Conservation (phyloP, 1,140 invertebrate genomes). For the Lepidostoma basale region DNA sequence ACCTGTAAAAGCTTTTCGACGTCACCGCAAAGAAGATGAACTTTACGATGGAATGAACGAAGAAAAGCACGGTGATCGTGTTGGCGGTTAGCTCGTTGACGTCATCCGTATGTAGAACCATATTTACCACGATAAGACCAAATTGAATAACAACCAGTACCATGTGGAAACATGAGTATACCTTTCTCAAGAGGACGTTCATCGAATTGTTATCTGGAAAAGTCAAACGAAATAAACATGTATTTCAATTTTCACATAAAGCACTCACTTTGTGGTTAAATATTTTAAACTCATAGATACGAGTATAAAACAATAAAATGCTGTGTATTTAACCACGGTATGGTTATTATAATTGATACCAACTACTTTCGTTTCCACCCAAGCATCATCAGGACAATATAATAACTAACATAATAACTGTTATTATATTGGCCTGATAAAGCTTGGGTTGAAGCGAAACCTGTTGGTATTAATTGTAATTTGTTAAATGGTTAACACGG, state of each 20-base stretch:
- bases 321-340: too few species aligned
- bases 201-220: slow-evolving; percentile 59
- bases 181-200: slow-evolving; percentile 62
- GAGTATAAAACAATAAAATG: too few species aligned
- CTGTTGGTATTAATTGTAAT: too few species aligned
- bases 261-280: too few species aligned
- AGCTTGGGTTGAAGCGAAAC: too few species aligned
- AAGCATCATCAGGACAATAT: too few species aligned
- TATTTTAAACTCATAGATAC: too few species aligned
- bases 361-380: too few species aligned
- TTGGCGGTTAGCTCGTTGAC: slow-evolving; percentile 81
- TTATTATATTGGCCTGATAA: too few species aligned
- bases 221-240: neutral
- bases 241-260: slow-evolving; percentile 1
- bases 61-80: slow-evolving; percentile 81
- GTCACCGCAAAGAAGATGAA: slow-evolving; percentile 73
- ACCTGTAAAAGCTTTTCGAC: slow-evolving; percentile 78
- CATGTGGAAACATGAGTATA: slow-evolving; percentile 67
- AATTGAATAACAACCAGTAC: slow-evolving; percentile 70
- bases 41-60: slow-evolving; percentile 78
- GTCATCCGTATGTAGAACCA: slow-evolving; percentile 73
- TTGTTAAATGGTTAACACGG: too few species aligned
- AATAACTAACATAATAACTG: too few species aligned
- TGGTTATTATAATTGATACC: too few species aligned
- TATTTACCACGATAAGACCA: slow-evolving; percentile 68